Evolutionary conservation across 2,113 vertebrate genomes (phyloP), one percentile per base, ranked within the genome.

Genomic region (Anoplopoma fimbria): DNA sequence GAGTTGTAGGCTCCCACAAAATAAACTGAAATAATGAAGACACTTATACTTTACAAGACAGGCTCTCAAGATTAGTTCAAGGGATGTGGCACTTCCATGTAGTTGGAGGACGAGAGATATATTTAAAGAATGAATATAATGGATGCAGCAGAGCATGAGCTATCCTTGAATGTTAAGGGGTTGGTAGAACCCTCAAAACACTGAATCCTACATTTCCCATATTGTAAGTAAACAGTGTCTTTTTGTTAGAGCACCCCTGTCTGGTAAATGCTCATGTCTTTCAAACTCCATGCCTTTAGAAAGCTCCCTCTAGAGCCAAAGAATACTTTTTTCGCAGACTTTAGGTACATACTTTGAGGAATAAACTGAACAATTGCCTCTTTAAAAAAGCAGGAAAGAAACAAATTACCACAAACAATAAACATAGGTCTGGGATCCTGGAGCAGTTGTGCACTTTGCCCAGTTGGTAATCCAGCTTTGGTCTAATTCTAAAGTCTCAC

Each of bases 351-450:
- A 31, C 33, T 64, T 31, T 29, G 8, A 63, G 1, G 2, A 47
- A 25, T 61, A 33, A 47, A 51, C 21, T 14, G 21, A 69, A 73
- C 38, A 47, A 49, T 58, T 1, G 13, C 19, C n/a, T 33, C 10
- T 71, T 78, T 61, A 60, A 68, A 42, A 62, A 53, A 60, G n/a
- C 33, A 73, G 5, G 29, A 51, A 21, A 36, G 60, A 42, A 60
- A 3, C 31, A 45, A 77, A 42, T 14, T 9, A 57, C 34, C 21
- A 42, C 25, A 31, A 21, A 31, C 21, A 27, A 61, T 9, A 31
- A 38, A 60, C 38, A 67, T 19, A 40, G 34, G 10, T 14, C 34
- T 38, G 27, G 6, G 38, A 23, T 3, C 12, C 25, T 27, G 13
- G 27, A 17, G 40, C 8, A 45, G 64, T 29, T 45, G 25, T 21